Evolutionary conservation across 23 tunicate genomes (phyloP).

Genomic region (Corella eumyota): DNA sequence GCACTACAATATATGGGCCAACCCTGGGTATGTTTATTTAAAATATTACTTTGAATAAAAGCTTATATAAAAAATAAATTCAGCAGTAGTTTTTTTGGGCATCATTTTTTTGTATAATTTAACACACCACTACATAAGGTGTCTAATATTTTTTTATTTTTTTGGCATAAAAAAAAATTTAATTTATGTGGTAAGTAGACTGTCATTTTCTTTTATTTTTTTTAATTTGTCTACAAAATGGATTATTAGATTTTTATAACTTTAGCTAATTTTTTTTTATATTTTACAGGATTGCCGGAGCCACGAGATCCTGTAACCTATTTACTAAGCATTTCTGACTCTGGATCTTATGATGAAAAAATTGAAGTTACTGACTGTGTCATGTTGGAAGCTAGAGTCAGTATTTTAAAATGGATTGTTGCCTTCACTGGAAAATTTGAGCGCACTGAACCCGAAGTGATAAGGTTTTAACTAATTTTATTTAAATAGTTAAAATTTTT

Average conservation of each 20-base stretch:
- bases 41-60: neutral
- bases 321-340: conserved; percentile 48
- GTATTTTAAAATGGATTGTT: conserved; percentile 63
- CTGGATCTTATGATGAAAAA: conserved; percentile 54
- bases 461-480: conserved; percentile 7
- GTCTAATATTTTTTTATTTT: too few relatives aligned
- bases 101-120: too few relatives aligned
- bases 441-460: conserved; percentile 4
- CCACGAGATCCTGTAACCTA: conserved; percentile 69
- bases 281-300: conserved; percentile 67
- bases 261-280: too few relatives aligned
- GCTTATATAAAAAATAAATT: too few relatives aligned
- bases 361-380: conserved; percentile 57
- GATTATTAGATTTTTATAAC: too few relatives aligned
- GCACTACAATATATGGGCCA: conserved; percentile 41
- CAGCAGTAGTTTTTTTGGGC: too few relatives aligned
- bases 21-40: conserved; percentile 5
- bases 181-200: too few relatives aligned
- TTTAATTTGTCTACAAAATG: too few relatives aligned
- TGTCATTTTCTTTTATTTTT: too few relatives aligned
- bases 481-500: too few relatives aligned
- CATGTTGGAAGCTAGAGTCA: conserved; percentile 64
- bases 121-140: too few relatives aligned
- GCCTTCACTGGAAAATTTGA: conserved; percentile 48
- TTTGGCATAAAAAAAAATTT: too few relatives aligned